phyloP scores from a whole-genome alignment of 2,888 invertebrate genomes.

The Adelognathus sp. region DNA sequence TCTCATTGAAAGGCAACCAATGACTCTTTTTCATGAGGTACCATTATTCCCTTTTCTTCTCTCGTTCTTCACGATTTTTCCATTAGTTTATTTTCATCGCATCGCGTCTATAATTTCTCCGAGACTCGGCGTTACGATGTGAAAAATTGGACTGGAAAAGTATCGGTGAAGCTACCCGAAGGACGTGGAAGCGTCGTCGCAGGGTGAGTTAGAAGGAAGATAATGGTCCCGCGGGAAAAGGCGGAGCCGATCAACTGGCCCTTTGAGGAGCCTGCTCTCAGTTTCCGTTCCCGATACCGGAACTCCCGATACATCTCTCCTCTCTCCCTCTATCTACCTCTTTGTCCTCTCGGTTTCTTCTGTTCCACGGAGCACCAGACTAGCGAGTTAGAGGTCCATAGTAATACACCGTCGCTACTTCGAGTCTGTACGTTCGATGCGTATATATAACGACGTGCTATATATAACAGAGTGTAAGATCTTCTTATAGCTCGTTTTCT shows the following conservation, averaged over 20 bases:
- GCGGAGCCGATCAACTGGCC: slow-evolving; percentile 42
- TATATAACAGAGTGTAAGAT: slow-evolving; percentile 50
- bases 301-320: slow-evolving; percentile 8
- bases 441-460: slow-evolving; percentile 68
- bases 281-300: slow-evolving; percentile 26
- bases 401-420: slow-evolving; percentile 26
- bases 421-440: slow-evolving; percentile 44
- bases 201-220: slow-evolving; percentile 42
- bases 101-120: slow-evolving; percentile 13
- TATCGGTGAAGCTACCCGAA: not conserved
- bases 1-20: no score
- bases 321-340: slow-evolving; percentile 8
- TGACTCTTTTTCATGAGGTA: no score
- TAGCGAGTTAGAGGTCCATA: slow-evolving; percentile 11
- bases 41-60: not conserved
- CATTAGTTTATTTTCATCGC: not conserved
- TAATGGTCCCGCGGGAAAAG: slow-evolving; percentile 49
- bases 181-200: not conserved
- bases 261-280: slow-evolving; percentile 37
- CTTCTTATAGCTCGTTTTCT: slow-evolving; percentile 58
- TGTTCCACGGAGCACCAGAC: slow-evolving; percentile 5
- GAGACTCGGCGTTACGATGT: slow-evolving; percentile 9
- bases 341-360: not conserved
- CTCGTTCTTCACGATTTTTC: not conserved
- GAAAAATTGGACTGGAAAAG: not conserved